phyloP scores from a whole-genome alignment of 2,797 vertebrate genomes.

The Phataginus tricuspis region DNA sequence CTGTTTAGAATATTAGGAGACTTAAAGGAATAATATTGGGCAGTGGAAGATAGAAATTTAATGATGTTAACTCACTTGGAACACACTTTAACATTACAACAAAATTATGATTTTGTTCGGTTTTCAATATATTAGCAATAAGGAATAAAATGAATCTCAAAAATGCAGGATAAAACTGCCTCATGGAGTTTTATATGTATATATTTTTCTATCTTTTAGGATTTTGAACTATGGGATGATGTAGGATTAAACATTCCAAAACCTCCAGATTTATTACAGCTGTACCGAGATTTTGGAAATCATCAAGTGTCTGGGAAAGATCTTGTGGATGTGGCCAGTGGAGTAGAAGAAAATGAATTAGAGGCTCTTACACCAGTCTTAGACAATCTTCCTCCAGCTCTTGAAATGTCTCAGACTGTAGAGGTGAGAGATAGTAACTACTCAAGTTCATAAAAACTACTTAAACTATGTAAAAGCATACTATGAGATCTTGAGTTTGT shows the following conservation, averaged over 20 bases:
- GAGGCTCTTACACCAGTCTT: slow-evolving; percentile 85
- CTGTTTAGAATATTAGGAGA: background rate
- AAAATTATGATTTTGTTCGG: slow-evolving; percentile 18
- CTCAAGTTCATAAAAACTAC: background rate
- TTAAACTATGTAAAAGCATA: background rate
- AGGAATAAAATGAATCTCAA: slow-evolving; percentile 43
- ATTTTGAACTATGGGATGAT: slow-evolving; percentile 99
- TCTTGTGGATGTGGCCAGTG: slow-evolving; percentile 91
- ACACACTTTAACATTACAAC: background rate
- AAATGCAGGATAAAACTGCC: slow-evolving; percentile 13
- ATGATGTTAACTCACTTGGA: background rate
- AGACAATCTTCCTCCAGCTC: slow-evolving; percentile 69
- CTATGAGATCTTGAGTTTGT: slow-evolving; percentile 42
- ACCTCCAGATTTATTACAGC: slow-evolving; percentile 95
- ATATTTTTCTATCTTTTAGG: slow-evolving; percentile 85
- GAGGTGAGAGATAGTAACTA: slow-evolving; percentile 79
- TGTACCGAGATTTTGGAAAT: slow-evolving; percentile 95
- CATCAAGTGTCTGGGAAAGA: slow-evolving; percentile 88
- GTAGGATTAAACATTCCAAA: slow-evolving; percentile 99
- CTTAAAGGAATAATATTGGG: background rate
- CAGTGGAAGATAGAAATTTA: background rate
- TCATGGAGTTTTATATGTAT: background rate
- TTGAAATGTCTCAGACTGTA: slow-evolving; percentile 85
- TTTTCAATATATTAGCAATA: slow-evolving; percentile 34
- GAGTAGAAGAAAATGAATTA: slow-evolving; percentile 91